Evolutionary conservation across 1,140 invertebrate genomes (phyloP), one percentile per base, ranked within the genome.

Genomic region (Delia radicum): DNA sequence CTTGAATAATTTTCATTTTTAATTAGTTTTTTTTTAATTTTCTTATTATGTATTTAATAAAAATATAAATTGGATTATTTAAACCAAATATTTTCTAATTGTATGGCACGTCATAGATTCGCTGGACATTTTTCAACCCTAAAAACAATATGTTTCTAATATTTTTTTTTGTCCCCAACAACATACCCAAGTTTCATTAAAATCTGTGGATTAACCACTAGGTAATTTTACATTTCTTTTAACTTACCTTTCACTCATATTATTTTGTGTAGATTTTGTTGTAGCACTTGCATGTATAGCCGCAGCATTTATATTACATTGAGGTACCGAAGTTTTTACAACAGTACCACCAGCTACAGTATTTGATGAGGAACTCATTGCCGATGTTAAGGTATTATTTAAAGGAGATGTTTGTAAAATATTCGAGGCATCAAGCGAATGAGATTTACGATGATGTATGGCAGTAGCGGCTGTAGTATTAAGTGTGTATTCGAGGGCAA

Each of bases 371-470:
- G 62, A 78, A 73, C 67, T 77, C 61, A 75, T 55, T 6, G 18
- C 24, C 10, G n/a, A 7, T 24, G 48, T 21, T 24, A 37, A 37
- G 8, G 28, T 24, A 27, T 24, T 63, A 27, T 63, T 63, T 63
- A 24, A 15, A 21, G 65, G n/a, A 7, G 65, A 33, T 24, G 65
- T 24, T 33, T 69, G 75, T 67, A 87, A 86, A 87, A 83, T 80
- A 77, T 80, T 81, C 6, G 89, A 89, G 12, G 93, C 93, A 85
- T 95, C 93, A 18, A 95, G 87, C 24, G 93, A 94, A 80, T 94
- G 93, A 28, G 93, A 94, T 87, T 95, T 95, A 71, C 93, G 89
- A 84, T 95, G 93, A 80, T 90, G 91, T 74, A 80, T 86, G 69
- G 75, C 84, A 21, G 65, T 75, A 31, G 42, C 28, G 2, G 62